Evolutionary conservation across 1,140 invertebrate species (phyloP), one percentile per base, ranked within the genome.

Genomic region (Piezodorus guildinii): DNA sequence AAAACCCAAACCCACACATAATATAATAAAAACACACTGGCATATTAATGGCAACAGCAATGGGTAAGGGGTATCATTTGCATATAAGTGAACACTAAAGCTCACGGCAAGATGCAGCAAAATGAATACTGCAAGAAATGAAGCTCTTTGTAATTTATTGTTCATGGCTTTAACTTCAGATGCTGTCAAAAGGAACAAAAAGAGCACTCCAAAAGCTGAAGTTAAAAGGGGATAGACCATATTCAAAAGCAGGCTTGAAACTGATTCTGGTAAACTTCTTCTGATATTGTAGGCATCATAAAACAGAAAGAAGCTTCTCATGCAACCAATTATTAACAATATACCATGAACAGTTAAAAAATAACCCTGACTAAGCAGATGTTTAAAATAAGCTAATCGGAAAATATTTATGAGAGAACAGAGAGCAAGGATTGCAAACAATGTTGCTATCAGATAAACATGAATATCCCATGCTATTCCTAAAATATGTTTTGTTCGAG

Each of bases 281-380:
- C 85, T 83, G 9, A 88, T 82, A 70, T 94, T 94, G 71, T 95
- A 94, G 0, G 90, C 86, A 76, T 94, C 91, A 69, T 91, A 88
- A 68, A 91, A 87, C 59, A 95, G 79, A 71, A 91, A 92, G 69
- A 91, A 86, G 68, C 90, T 88, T 54, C 91, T 78, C 66, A 90
- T 76, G 6, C 86, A 80, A 68, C 91, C 91, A 12, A 92, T 84
- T 15, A 85, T 77, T 3, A 91, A 86, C 14, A 94, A 73, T 45
- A 93, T 80, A 0, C 89, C 74, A 73, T 93, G 88, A 8, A 94
- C 78, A 9, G 86, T 85, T 4, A 93, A 79, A 71, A 93, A 94
- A 74, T 93, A 93, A 17, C 85, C 86, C 69, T 87, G 86, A 0
- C 83, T 83, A 66, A 90, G 81, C 46, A 90, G 77, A 75, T 89